phyloP scores from a whole-genome alignment of 2,113 vertebrate species.

The Microcebus tavaratra region DNA sequence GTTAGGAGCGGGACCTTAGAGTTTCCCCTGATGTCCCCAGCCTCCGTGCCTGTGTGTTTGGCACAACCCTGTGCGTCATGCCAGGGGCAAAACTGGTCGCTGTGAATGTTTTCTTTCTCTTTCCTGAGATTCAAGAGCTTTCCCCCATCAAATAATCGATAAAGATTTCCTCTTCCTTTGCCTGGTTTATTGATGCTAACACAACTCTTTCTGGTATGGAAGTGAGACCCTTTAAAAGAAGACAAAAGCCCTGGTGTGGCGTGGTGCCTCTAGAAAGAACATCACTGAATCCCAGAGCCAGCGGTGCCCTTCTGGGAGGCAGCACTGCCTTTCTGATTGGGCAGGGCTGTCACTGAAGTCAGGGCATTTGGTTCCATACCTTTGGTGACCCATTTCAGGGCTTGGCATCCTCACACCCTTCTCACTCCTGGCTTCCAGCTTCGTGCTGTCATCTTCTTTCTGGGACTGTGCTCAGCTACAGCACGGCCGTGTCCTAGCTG shows the following conservation, averaged over 20 bases:
- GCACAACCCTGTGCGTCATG: accelerated
- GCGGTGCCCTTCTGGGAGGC: neutral
- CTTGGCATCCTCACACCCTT: accelerated
- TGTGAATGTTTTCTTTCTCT: neutral
- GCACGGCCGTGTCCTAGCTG: neutral
- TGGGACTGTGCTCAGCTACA: too few species aligned
- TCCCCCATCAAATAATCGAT: too few species aligned
- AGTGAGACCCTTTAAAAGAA: neutral
- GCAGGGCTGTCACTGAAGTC: too few species aligned
- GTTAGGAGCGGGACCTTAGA: neutral
- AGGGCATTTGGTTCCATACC: accelerated
- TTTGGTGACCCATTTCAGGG: neutral
- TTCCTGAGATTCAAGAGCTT: neutral
- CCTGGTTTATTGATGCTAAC: neutral
- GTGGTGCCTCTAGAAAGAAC: neutral
- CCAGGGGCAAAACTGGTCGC: neutral
- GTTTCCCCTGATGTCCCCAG: neutral
- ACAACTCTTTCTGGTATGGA: neutral
- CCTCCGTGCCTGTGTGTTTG: neutral
- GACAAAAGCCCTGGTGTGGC: too few species aligned
- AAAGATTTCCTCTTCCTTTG: neutral
- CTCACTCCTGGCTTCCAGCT: neutral
- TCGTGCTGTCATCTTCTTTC: neutral
- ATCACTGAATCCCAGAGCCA: neutral
- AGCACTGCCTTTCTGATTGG: accelerated